Percentiles rank a stretch among this genome's conserved stretches.
Conservation (phyloP, 2,888 invertebrate genomes). For the Chrysolina americana region DNA sequence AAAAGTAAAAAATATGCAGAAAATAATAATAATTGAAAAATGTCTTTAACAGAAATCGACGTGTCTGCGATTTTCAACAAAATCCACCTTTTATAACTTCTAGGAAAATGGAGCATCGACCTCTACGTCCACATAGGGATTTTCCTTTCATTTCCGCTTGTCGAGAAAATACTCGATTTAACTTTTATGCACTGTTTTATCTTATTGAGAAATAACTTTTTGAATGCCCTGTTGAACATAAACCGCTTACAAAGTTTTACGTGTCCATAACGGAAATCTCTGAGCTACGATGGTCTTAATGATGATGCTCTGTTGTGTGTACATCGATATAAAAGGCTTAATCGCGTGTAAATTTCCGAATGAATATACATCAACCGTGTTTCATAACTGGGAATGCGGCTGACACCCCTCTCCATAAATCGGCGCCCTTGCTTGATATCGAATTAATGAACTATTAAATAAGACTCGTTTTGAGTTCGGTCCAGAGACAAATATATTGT, state of each 20-base stretch:
- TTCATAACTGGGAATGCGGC: slow-evolving; percentile 18
- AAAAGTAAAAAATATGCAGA: too few species aligned
- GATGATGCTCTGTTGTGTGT: neutral
- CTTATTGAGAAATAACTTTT: neutral
- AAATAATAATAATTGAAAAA: too few species aligned
- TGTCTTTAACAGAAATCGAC: too few species aligned
- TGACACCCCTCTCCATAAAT: slow-evolving; percentile 3
- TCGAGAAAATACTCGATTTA: neutral
- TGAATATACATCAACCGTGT: neutral
- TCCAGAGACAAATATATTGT: neutral
- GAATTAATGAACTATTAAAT: slow-evolving; percentile 13
- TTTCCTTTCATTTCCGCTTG: neutral
- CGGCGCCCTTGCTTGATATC: neutral
- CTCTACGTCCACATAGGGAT: neutral
- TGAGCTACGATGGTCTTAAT: neutral
- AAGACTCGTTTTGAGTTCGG: neutral
- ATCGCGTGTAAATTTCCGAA: neutral
- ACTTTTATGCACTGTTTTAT: neutral
- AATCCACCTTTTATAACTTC: too few species aligned
- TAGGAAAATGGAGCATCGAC: too few species aligned
- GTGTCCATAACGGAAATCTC: neutral
- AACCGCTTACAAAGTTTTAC: neutral
- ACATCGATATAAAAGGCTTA: neutral
- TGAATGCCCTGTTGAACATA: neutral
- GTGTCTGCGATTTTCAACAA: too few species aligned